Evolutionary conservation across 1,140 invertebrate species (phyloP).

Genomic region (Drosophila repletoides): DNA sequence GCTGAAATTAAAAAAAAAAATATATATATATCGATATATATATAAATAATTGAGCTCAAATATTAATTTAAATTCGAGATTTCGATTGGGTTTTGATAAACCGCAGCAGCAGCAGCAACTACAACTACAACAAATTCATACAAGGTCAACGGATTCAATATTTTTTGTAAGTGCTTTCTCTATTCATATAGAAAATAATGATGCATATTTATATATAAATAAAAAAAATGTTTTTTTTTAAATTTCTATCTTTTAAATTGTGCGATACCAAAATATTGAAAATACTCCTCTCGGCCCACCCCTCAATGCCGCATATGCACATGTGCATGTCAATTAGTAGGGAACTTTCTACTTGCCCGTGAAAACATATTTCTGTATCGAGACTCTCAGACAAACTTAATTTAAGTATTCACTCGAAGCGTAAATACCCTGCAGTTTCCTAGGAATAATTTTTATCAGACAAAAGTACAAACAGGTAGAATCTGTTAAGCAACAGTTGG

Average conservation of each 20-base stretch:
- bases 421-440: no score
- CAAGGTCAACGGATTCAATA: slow-evolving; percentile 81
- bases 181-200: background rate
- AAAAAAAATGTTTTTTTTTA: slow-evolving; percentile 3
- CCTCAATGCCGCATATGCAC: slow-evolving; percentile 33
- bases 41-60: slow-evolving; percentile 29
- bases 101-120: slow-evolving; percentile 31
- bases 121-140: slow-evolving; percentile 57
- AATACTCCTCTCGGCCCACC: slow-evolving; percentile 26
- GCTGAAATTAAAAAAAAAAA: slow-evolving; percentile 1
- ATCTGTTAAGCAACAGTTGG: slow-evolving; percentile 14
- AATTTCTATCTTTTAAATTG: slow-evolving; percentile 35
- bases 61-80: slow-evolving; percentile 23
- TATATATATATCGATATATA: no score
- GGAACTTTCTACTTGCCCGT: slow-evolving; percentile 25
- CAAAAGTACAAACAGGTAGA: no score
- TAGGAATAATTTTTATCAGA: no score
- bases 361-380: slow-evolving; percentile 24
- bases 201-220: slow-evolving; percentile 6
- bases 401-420: background rate
- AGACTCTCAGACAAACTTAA: background rate
- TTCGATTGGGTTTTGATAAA: slow-evolving; percentile 18
- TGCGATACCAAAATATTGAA: slow-evolving; percentile 23
- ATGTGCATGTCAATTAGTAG: slow-evolving; percentile 75
- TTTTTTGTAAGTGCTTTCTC: slow-evolving; percentile 67